Base-by-base conservation (phyloP, 2,113 vertebrate species). In the Bettongia penicillata region DNA sequence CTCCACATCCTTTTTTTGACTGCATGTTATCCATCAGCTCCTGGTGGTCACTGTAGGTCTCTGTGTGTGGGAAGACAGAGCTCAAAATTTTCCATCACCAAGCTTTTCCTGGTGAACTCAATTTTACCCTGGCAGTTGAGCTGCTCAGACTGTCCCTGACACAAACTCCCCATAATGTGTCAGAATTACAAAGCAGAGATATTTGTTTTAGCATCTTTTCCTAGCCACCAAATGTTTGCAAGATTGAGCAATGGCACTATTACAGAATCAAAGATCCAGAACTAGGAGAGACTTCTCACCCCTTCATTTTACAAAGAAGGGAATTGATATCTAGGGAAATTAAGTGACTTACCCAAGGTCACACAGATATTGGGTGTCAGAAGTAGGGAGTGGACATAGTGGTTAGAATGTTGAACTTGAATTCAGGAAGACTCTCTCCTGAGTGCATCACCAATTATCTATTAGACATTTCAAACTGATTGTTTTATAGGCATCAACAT, bases 1-100 rank as follows among this genome's bases (percentile, higher is more conserved):
- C 50, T 31, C 0, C 48, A 51, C 94, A 26, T 96, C 91, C 50
- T 90, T 51, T 43, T 90, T 51, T 43, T 89, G 61, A 53, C 28
- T 14, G 43, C 19, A 43, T 0, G 68, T 16, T 5, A 23, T 7
- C n/a, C n/a, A 1, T 77, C 53, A 91, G 47, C 5, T 51, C 92
- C 28, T 37, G 93, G 43, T 49, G 24, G 50, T 51, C 94, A 84
- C 52, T 90, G 47, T 49, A 49, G 48, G 47, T 94, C 91, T 94
- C 77, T 91, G 37, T 91, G 51, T 93, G 51, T 94, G 91, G 91
- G 43, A 10, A 6, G 23, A 93, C 90, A 92, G 61, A 55, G 23
- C 7, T 91, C 48, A 91, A 95, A 94, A n/a, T 53, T 8, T 31
- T 3, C 26, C 22, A 90, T 25, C 47, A 84, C n/a, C 19, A 23